These are phyloP conservation scores for Eupithecia dodoneata DNA, from an alignment of 2,888 invertebrate species.

Conservation along the genomic window DNA sequence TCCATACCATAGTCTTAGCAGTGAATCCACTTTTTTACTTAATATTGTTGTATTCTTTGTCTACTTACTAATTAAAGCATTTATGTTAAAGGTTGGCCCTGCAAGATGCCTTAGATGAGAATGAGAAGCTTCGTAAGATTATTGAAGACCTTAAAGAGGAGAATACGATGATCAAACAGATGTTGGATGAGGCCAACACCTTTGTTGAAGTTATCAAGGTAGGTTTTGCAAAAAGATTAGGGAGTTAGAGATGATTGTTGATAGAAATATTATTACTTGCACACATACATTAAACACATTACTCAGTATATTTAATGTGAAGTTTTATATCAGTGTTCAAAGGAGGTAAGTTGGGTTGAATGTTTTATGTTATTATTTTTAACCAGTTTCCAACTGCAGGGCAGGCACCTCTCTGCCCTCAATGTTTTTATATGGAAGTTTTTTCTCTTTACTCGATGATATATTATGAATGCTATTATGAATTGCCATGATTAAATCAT, in stretches of 20 bases:
- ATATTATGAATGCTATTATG: too few relatives aligned
- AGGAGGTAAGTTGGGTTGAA: not conserved
- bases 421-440: too few relatives aligned
- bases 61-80: not conserved
- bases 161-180: slow-evolving; percentile 86
- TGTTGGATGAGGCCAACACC: slow-evolving; percentile 89
- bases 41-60: too few relatives aligned
- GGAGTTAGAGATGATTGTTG: not conserved
- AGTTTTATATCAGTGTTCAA: not conserved
- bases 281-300: too few relatives aligned
- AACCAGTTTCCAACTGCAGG: not conserved
- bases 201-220: slow-evolving; percentile 91
- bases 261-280: not conserved
- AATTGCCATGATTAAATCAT: too few relatives aligned
- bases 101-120: slow-evolving; percentile 89
- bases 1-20: too few relatives aligned
- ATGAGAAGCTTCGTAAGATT: slow-evolving; percentile 82
- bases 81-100: slow-evolving; percentile 83
- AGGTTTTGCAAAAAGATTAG: slow-evolving; percentile 42
- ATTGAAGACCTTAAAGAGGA: slow-evolving; percentile 85
- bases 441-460: too few relatives aligned
- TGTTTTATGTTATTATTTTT: not conserved
- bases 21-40: too few relatives aligned
- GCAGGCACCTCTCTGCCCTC: not conserved
- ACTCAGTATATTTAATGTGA: not conserved